phyloP scores from a whole-genome alignment of 2,797 vertebrate species.

The Borostomias antarcticus region DNA sequence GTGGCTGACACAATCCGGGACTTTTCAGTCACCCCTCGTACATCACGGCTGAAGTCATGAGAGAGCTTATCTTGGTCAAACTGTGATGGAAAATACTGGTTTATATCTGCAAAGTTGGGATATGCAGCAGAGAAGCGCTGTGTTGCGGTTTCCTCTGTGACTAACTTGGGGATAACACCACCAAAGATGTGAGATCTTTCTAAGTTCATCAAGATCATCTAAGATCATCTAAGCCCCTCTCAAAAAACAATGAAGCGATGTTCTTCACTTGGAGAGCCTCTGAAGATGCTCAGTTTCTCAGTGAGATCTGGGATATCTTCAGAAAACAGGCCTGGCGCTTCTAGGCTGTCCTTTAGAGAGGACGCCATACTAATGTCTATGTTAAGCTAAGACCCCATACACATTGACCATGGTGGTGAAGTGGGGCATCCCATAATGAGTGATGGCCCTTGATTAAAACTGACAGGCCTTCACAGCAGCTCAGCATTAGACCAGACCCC shows the following conservation, averaged over 20 bases:
- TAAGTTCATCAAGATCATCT: not conserved
- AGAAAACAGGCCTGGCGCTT: too few species aligned
- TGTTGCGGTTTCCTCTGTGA: not conserved
- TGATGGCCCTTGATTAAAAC: slow-evolving; percentile 63
- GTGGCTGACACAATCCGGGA: too few species aligned
- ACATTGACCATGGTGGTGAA: not conserved
- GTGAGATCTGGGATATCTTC: slow-evolving; percentile 13
- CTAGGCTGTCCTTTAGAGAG: slow-evolving; percentile 1
- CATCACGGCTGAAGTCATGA: not conserved
- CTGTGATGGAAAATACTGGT: not conserved
- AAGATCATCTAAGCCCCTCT: not conserved
- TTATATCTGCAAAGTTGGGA: too few species aligned
- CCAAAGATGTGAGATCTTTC: not conserved
- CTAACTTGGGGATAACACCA: not conserved
- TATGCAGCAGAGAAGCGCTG: not conserved
- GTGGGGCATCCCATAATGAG: not conserved
- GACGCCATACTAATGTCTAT: not conserved
- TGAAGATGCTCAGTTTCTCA: slow-evolving; percentile 36
- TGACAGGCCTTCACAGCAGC: slow-evolving; percentile 74
- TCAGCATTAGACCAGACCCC: slow-evolving; percentile 60
- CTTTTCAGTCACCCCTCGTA: too few species aligned
- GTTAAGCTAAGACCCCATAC: not conserved
- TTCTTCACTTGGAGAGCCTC: slow-evolving; percentile 22
- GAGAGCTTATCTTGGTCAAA: not conserved
- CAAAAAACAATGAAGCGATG: not conserved